These are phyloP conservation scores for Asarcornis scutulata DNA, from an alignment of 2,113 vertebrate species.

Conservation along the genomic window DNA sequence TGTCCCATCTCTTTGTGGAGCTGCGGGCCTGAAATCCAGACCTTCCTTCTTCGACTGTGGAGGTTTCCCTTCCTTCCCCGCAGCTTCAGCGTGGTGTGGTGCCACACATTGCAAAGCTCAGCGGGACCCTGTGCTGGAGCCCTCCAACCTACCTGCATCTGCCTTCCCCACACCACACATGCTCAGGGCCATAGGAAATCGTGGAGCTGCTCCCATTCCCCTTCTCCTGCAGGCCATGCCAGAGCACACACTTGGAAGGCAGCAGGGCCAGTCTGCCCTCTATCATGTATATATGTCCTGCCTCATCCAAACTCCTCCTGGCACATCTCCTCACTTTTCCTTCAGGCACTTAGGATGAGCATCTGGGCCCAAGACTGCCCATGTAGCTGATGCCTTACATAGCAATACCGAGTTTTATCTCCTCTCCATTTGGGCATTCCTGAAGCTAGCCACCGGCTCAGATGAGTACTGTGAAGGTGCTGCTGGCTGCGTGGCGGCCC, in stretches of 20 bases:
- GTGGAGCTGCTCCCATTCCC: rapidly evolving
- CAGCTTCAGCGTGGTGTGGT: rapidly evolving
- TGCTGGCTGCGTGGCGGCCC: not conserved
- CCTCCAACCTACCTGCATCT: not conserved
- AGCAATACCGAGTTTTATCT: not conserved
- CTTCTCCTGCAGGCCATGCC: not conserved
- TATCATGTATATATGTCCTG: rapidly evolving
- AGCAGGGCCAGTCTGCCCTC: not conserved
- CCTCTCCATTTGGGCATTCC: not conserved
- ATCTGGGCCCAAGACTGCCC: not conserved
- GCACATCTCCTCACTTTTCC: not conserved
- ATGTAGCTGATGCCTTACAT: not conserved
- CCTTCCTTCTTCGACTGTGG: not conserved
- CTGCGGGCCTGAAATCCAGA: not conserved
- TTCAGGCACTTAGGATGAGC: not conserved
- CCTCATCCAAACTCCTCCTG: not conserved
- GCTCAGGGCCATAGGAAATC: not conserved
- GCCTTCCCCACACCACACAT: not conserved
- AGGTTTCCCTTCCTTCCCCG: not conserved
- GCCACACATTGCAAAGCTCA: not conserved
- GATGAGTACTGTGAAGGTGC: not conserved
- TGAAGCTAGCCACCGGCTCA: not conserved
- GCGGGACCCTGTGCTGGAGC: rapidly evolving
- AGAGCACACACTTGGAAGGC: not conserved
- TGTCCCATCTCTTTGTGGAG: not conserved